Evolutionary conservation across 2,797 vertebrate genomes (phyloP), one percentile per base, ranked within the genome.

Genomic region (Acanthopagrus latus): DNA sequence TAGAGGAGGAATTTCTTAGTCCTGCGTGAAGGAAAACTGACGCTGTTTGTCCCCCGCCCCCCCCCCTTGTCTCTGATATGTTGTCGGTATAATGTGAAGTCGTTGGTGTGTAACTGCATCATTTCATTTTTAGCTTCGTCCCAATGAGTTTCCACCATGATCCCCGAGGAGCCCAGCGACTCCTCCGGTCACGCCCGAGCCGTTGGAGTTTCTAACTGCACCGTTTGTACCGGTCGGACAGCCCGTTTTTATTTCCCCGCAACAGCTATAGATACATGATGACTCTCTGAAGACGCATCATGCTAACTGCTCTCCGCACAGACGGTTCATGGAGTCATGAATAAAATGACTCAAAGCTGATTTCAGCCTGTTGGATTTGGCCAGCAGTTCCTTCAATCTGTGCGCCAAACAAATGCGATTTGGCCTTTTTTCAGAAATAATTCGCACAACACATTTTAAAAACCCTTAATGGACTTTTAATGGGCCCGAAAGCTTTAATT

Each of bases 81-180:
- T 90, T 70, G 89, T 92, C 50, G 62, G 81, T 93, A 78, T 88
- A 92, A 94, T 91, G 91, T 93, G 89, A 93, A 92, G 85, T 92
- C 88, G 79, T 84, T 82, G 86, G 72, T 92, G 81, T 89, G 84
- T 87, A 83, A 68, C 67, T 68, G 82, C 79, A 52, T 90, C 86
- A 57, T 81, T 60, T 67, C 88, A 87, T 68, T 89, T 86, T 87
- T 79, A n/a, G 58, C 71, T 54, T 69, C 70, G 62, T 76, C 64
- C 48, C 62, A 64, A 81, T 76, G 54, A 62, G 71, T 75, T 64
- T 29, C 33, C 43, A 44, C 62, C 74, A 13, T 14, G 21, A 76
- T 41, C 25, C 25, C 33, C 20, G 13, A 16, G 21, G n/a, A 59
- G 41, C 59, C 56, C 57, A 74, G 65, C 0, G 27, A 17, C 38